Base-by-base conservation (phyloP, 2,113 vertebrate genomes). In the Platysternon megacephalum region DNA sequence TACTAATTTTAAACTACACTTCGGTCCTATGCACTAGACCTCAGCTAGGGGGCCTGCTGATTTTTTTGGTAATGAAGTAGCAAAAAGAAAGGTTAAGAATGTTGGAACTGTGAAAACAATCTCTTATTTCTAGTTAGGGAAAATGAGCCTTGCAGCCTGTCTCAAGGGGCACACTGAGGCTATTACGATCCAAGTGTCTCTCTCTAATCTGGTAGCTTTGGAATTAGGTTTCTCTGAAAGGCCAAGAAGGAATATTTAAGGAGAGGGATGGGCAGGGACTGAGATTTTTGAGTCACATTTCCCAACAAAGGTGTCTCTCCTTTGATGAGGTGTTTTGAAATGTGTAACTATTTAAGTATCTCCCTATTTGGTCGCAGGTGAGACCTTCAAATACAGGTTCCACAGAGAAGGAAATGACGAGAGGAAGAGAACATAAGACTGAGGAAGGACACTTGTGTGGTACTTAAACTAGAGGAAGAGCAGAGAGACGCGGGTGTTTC, bases 341-440 rank as follows among this genome's bases (percentile, higher is more conserved):
- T 10, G 35, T 72, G 65, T 10, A 72, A 39, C 65, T 39, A 10
- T 21, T 39, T 39, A 72, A 21, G n/a, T 68, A 19, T 68, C 65
- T n/a, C 8, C 2, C 32, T 4, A 17, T n/a, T 68, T 2, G 1
- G 16, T 39, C 6, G 1, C 65, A 68, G 35, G 39, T n/a, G 17
- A n/a, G 8, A 19, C 65, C 8, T 16, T n/a, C 65, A n/a, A n/a
- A n/a, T 68, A 5, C 35, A 19, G 35, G 16, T 19, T 68, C 65
- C 65, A 21, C 32, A 68, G 65, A 39, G 32, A n/a, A 39, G 65
- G 65, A 21, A n/a, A 17, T 39, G 65, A 68, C 35, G 8, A n/a
- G 19, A 39, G 35, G 65, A 68, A n/a, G 65, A 8, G 61, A 68
- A 68, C 61, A 68, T 14, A 35, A 68, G 35, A 35, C 61, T 8